Evolutionary conservation across 2,888 invertebrate species (phyloP), one percentile per base, ranked within the genome.

Genomic region (Gerris lacustris): DNA sequence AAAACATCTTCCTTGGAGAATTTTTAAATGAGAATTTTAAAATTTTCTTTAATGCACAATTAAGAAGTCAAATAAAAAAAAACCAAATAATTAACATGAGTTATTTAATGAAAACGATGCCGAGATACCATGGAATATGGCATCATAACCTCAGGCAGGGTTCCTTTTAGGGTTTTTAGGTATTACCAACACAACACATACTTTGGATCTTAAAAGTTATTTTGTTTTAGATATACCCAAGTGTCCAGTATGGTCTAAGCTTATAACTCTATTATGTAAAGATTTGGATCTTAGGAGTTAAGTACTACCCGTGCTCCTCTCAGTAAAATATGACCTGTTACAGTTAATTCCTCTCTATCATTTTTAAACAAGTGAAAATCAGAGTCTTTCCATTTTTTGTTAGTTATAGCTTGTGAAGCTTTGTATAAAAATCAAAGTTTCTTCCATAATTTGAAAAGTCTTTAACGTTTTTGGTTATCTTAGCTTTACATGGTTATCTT

Each of bases 151-250:
- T n/a, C n/a, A n/a, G n/a, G n/a, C n/a, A n/a, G n/a, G n/a, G n/a
- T n/a, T n/a, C n/a, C n/a, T n/a, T n/a, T n/a, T n/a, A n/a, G n/a
- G n/a, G n/a, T n/a, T n/a, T n/a, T n/a, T n/a, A n/a, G n/a, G n/a
- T n/a, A n/a, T 64, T 18, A 69, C 5, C 6, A 15, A 7, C 6
- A 66, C 64, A 44, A 69, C 63, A 63, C 69, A 69, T 5, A 44
- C 44, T 17, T 31, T 9, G 15, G 64, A 45, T 7, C 69, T 9
- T 45, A 69, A 44, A 15, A 64, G 44, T 66, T 69, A 63, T 18
- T 69, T 69, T 6, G 69, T 66, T n/a, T 69, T 69, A 11, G 69
- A 44, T 6, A 18, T 44, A 9, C 69, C 69, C 43, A 64, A 66
- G 44, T 69, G 69, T 18, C 69, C 45, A 6, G 18, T 11, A 17